Conservation (phyloP, 2,888 invertebrate genomes). For the Dryomyza anilis region DNA sequence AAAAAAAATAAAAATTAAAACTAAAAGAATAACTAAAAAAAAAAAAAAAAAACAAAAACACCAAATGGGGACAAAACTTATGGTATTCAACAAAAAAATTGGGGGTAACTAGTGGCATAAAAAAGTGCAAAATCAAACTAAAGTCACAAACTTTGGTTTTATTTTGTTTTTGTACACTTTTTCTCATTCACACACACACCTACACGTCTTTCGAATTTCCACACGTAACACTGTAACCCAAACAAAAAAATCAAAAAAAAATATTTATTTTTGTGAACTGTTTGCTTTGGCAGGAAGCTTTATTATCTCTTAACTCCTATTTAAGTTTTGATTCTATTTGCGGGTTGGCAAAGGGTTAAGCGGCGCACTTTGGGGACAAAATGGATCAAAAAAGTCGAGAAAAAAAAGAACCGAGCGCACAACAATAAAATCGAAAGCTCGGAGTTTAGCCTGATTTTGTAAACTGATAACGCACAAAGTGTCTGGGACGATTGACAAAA, state of each 20-base stretch:
- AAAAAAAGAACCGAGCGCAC: too few species aligned
- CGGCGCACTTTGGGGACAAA: not conserved
- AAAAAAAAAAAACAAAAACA: not conserved
- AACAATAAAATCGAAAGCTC: not conserved
- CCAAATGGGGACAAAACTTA: too few species aligned
- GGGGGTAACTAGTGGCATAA: not conserved
- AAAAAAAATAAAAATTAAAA: not conserved
- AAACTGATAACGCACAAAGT: too few species aligned
- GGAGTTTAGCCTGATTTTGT: not conserved
- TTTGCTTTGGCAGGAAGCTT: slow-evolving; percentile 11
- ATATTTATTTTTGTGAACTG: not conserved
- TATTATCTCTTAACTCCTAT: slow-evolving; percentile 25
- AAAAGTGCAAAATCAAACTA: not conserved
- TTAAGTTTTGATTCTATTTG: slow-evolving; percentile 24
- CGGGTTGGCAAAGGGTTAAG: slow-evolving; percentile 1
- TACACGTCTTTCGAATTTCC: too few species aligned
- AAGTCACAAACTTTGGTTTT: not conserved
- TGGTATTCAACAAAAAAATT: not conserved
- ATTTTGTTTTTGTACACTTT: not conserved
- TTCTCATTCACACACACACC: not conserved
- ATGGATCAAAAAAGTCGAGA: too few species aligned
- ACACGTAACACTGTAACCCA: too few species aligned
- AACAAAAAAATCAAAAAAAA: too few species aligned
- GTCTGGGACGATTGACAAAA: too few species aligned
- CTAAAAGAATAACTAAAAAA: not conserved